These are phyloP conservation scores for Sinonovacula constricta DNA, from an alignment of 1,140 invertebrate species.

Conservation along the genomic window DNA sequence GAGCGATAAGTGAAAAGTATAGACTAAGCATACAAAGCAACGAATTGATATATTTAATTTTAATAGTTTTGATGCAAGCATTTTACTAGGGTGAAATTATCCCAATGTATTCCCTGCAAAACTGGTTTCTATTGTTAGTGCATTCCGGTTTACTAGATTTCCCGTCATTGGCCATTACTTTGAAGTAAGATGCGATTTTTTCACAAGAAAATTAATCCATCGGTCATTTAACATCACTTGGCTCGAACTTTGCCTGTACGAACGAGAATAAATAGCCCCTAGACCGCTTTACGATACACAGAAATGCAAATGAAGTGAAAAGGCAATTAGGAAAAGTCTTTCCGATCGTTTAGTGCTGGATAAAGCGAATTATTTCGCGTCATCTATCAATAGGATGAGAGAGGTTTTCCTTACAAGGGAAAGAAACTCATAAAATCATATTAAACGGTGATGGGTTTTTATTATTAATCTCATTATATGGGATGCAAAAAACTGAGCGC, in stretches of 20 bases:
- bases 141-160: constrained; percentile 3
- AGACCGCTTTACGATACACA: constrained; percentile 11
- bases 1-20: not conserved
- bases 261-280: constrained; percentile 32
- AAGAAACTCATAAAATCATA: not conserved
- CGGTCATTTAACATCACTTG: constrained; percentile 22
- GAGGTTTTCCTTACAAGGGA: not conserved
- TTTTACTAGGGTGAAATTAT: not conserved
- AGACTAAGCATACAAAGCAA: not conserved
- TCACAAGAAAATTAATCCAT: constrained; percentile 21
- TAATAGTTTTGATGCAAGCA: not conserved
- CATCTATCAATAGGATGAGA: constrained; percentile 1
- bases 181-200: constrained; percentile 38
- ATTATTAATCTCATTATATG: not conserved
- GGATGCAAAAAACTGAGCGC: not conserved
- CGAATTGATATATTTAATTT: not conserved
- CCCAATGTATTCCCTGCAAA: not conserved
- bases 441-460: not conserved
- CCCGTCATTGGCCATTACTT: constrained; percentile 28
- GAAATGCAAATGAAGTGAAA: constrained; percentile 23
- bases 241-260: not conserved
- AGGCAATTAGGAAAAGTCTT: constrained; percentile 29
- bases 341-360: constrained; percentile 17
- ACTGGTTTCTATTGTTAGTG: not conserved
- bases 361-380: constrained; percentile 32